Evolutionary conservation across 2,113 vertebrate genomes (phyloP), one percentile per base, ranked within the genome.

Genomic region (Heterocephalus glaber): DNA sequence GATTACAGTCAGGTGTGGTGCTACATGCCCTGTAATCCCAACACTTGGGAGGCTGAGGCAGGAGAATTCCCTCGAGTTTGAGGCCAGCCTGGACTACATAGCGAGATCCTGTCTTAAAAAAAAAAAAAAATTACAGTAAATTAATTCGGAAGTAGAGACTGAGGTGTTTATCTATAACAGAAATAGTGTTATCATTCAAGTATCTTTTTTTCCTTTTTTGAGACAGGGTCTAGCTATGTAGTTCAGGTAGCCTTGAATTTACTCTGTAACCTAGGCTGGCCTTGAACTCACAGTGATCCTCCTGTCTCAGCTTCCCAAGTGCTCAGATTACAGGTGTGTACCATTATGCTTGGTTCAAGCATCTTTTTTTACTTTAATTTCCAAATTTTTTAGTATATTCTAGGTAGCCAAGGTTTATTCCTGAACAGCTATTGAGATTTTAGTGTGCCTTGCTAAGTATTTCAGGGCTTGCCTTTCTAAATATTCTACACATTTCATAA

Each of bases 391-490:
- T 60, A 61, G n/a, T 89, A n/a, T 72, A 92, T 17, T 80, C 52
- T 17, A 86, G 58, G 41, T 10, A 86, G 38, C 63, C 56, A 80
- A 92, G 13, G 38, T 85, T 89, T 92, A 12, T 60, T 81, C 49
- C 49, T 68, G 9, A 52, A 95, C 19, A 93, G 44, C 20, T 9
- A 26, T 9, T 47, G 30, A 95, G 54, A 90, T 54, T 95, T 84
- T 85, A 33, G 84, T n/a, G 47, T 77, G 65, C 49, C 58, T 89
- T 47, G 38, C 19, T 65, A 85, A 89, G 38, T 52, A 92, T 85
- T 89, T 94, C 56, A 91, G 33, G 54, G 88, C 61, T 30, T 47
- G 61, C 33, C 26, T 87, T 79, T 96, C 61, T 56, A 88, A 61
- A 58, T 79, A 83, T 24, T 58, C 61, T 79, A 41, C 22, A 65